Percentiles rank a stretch among this genome's conserved stretches.
Conservation (phyloP, 2,888 invertebrate species). For the Ormyrus nitidulus region DNA sequence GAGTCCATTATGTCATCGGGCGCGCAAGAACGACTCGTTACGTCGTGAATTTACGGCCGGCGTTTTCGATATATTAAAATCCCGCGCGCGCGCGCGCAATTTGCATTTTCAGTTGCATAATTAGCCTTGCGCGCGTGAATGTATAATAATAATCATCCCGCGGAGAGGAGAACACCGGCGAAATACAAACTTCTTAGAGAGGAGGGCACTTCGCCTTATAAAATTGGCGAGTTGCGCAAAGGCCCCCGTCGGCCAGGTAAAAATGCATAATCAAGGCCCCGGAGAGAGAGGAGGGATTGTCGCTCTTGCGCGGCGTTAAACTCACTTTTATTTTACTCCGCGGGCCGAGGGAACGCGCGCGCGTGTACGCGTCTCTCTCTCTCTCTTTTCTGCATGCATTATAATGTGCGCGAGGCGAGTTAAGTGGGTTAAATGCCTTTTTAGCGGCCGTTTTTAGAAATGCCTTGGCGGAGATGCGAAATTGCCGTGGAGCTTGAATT, state of each 20-base stretch:
- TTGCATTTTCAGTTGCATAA: no score
- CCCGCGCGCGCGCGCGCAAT: no score
- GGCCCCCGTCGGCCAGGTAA: background rate
- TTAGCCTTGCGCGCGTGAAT: no score
- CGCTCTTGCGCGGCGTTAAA: conserved; percentile 40
- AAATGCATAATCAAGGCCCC: conserved; percentile 10
- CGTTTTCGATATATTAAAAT: no score
- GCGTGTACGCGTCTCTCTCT: background rate
- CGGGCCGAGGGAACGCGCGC: background rate
- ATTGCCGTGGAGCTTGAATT: background rate
- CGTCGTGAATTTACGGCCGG: no score
- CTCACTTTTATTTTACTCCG: conserved; percentile 29
- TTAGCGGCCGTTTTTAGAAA: conserved; percentile 20
- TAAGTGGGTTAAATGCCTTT: conserved; percentile 34
- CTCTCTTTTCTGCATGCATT: background rate
- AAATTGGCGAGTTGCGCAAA: conserved; percentile 24
- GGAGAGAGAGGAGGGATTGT: background rate
- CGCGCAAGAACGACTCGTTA: no score
- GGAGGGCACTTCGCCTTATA: background rate
- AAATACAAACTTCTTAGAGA: background rate
- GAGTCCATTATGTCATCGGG: no score
- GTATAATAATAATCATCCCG: no score
- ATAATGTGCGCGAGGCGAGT: background rate
- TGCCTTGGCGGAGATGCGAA: background rate
- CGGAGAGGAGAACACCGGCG: no score